Base-by-base conservation (phyloP, 1,140 invertebrate genomes). In the Apis laboriosa region DNA sequence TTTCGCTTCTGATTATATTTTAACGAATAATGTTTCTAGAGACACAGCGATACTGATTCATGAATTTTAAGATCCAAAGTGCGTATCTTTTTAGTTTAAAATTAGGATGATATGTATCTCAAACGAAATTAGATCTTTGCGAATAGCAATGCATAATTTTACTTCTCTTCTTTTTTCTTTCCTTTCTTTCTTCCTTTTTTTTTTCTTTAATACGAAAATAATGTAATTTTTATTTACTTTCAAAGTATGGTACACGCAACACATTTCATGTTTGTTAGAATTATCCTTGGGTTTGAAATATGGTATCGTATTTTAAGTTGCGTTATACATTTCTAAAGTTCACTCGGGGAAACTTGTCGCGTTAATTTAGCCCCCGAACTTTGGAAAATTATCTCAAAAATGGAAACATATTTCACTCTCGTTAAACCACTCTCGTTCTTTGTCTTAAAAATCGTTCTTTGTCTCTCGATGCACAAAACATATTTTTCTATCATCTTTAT, bases 361-460 rank as follows among this genome's bases (percentile, higher is more conserved):
- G 53, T 72, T 72, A 72, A 55, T 72, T 72, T 55, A 55, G n/a
- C 9, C n/a, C n/a, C 28, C 51, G 51, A 53, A 55, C 70, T 72
- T 55, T 9, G 19, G 70, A 55, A 28, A 55, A 55, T 72, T 72
- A 13, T 9, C 21, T 9, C 15, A 28, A 51, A 55, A 71, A 71
- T 24, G 70, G 70, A 55, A 55, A 43, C 51, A 55, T 19, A 55
- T 72, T 55, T 55, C 67, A 24, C 12, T 70, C 49, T 12, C 13
- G 21, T 24, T n/a, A 24, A 70, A 51, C 21, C 67, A 70, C n/a
- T 17, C 8, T 53, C 43, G n/a, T 13, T 51, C 49, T 49, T 68
- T 49, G 49, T 43, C 19, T 70, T 17, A 7, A 70, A 70, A 51
- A 12, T 53, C 43, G n/a, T 13, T 51, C 49, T 49, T 68, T 49